These are phyloP conservation scores for Falco berigora DNA, from an alignment of 2,797 vertebrate genomes.

Conservation along the genomic window DNA sequence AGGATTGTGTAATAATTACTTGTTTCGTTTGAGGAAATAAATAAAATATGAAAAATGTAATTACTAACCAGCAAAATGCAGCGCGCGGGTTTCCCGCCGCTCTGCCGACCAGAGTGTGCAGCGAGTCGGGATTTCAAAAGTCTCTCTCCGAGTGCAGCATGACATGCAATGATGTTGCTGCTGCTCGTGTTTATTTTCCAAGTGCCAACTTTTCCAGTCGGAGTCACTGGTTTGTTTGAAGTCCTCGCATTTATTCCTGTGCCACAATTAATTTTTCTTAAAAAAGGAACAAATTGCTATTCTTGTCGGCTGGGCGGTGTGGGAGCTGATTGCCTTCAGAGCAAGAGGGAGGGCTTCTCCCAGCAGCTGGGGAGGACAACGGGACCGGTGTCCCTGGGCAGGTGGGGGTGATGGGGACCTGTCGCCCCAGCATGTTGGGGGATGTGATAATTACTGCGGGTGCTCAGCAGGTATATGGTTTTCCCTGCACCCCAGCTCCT, in stretches of 20 bases:
- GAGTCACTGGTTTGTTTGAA: slow-evolving; percentile 29
- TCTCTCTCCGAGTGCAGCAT: not conserved
- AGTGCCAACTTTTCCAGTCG: slow-evolving; percentile 2
- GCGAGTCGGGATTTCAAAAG: slow-evolving; percentile 31
- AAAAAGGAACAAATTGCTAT: slow-evolving; percentile 34
- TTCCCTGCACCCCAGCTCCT: not conserved
- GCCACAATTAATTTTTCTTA: slow-evolving; percentile 35
- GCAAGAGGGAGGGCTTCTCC: not conserved
- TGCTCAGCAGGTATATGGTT: accelerated
- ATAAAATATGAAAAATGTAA: slow-evolving; percentile 70
- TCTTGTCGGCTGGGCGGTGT: not conserved
- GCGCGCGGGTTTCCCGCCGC: slow-evolving; percentile 11
- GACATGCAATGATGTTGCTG: slow-evolving; percentile 9
- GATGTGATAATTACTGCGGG: accelerated
- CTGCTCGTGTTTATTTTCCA: not conserved
- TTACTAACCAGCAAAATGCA: slow-evolving; percentile 30
- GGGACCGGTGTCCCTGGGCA: accelerated
- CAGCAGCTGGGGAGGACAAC: not conserved
- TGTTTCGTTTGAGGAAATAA: slow-evolving; percentile 68
- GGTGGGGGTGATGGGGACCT: not conserved
- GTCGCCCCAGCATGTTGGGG: accelerated
- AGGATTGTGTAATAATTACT: slow-evolving; percentile 64
- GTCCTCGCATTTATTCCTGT: not conserved
- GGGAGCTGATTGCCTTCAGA: not conserved
- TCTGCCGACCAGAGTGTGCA: not conserved